Evolutionary conservation across 1,140 invertebrate genomes (phyloP).

Genomic region (Anthonomus grandis): DNA sequence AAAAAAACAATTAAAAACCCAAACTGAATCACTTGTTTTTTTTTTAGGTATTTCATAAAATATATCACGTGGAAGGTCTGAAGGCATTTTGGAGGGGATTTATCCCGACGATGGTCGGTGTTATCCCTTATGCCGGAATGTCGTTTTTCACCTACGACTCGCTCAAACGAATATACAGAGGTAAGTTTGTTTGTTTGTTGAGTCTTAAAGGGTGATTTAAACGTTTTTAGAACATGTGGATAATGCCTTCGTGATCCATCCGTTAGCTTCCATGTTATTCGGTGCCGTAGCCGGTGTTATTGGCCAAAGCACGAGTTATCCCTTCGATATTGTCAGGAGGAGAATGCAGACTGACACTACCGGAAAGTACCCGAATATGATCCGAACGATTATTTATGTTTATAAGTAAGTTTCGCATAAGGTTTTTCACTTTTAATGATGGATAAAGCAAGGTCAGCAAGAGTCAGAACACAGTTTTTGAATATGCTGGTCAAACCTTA

Average conservation of each 20-base stretch:
- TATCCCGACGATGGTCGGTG: conserved; percentile 86
- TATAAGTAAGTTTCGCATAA: conserved; percentile 60
- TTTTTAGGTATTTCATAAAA: conserved; percentile 75
- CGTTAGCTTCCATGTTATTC: conserved; percentile 68
- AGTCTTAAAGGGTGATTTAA: not conserved
- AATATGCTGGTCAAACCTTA: no score
- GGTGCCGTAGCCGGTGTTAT: conserved; percentile 90
- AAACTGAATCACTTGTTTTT: not conserved
- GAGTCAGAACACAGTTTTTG: no score
- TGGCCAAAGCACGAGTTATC: conserved; percentile 95
- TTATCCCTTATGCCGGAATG: conserved; percentile 94
- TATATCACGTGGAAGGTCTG: conserved; percentile 77
- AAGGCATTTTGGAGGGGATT: conserved; percentile 83
- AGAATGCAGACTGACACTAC: conserved; percentile 76
- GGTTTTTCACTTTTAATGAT: no score
- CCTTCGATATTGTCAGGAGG: conserved; percentile 86
- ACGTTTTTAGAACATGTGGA: conserved; percentile 41
- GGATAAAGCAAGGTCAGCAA: no score
- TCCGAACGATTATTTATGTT: conserved; percentile 60
- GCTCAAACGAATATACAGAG: conserved; percentile 76
- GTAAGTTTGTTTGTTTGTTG: conserved; percentile 52
- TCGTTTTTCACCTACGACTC: conserved; percentile 98
- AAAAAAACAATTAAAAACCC: not conserved
- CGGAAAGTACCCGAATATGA: conserved; percentile 59
- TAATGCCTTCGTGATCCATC: conserved; percentile 49